phyloP scores from a whole-genome alignment of 1,140 invertebrate genomes.

The Papilio glaucus region DNA sequence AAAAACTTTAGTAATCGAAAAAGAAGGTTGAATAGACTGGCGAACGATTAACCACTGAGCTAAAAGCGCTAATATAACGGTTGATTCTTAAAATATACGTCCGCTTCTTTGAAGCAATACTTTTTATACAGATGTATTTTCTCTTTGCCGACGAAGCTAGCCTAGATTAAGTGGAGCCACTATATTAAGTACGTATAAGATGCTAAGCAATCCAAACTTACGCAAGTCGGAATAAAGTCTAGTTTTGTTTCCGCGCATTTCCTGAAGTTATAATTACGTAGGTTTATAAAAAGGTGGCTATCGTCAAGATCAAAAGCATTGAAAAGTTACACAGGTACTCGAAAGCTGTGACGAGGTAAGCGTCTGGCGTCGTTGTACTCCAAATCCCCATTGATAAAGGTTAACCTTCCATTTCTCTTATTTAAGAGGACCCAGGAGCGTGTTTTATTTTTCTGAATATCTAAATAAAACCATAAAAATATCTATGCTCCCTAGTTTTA shows the following conservation, averaged over 20 bases:
- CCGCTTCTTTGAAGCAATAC: not conserved
- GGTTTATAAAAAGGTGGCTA: slow-evolving; percentile 11
- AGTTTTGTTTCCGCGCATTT: not conserved
- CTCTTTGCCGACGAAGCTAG: not conserved
- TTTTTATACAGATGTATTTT: slow-evolving; percentile 20
- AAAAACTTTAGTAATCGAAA: not conserved
- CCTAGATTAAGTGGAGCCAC: slow-evolving; percentile 22
- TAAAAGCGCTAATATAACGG: slow-evolving; percentile 6
- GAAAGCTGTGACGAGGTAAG: not conserved
- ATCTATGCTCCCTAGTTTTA: no score
- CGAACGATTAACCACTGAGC: not conserved
- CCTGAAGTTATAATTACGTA: slow-evolving; percentile 13
- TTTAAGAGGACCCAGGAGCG: no score
- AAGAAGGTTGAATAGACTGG: not conserved
- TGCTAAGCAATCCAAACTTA: not conserved
- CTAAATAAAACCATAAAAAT: no score
- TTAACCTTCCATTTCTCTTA: slow-evolving; percentile 3
- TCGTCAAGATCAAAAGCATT: slow-evolving; percentile 9
- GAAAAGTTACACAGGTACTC: slow-evolving; percentile 6
- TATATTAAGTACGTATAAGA: not conserved
- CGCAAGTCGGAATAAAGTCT: not conserved
- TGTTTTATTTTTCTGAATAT: not conserved
- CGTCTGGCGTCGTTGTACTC: not conserved
- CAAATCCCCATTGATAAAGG: not conserved
- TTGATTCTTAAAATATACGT: slow-evolving; percentile 9